Evolutionary conservation across 2,113 vertebrate species (phyloP), one percentile per base, ranked within the genome.

Genomic region (Neogale vison): DNA sequence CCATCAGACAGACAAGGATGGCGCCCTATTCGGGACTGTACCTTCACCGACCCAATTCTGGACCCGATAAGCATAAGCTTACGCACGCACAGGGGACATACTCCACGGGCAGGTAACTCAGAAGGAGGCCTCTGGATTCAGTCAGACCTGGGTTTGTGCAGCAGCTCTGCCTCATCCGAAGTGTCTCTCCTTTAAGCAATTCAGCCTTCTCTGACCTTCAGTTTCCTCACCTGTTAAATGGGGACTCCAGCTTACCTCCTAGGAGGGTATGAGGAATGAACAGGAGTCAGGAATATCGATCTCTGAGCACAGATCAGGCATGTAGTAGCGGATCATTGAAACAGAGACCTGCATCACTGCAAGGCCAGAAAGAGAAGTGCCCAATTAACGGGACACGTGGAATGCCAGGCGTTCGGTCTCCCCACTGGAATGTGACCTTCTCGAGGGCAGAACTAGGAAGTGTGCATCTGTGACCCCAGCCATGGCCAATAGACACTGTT

Each of bases 291-390:
- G 17, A 42, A 76, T 76, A n/a, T 39, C 36, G 14, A 0, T 55
- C 77, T 76, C 47, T 71, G 57, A 96, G 50, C 63, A 86, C 71
- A 79, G 83, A 57, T 7, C 87, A 91, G 90, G 87, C 47, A 76
- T 15, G 13, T 13, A 67, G 39, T 45, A 81, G 71, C 0, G 83
- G 79, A 24, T 92, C 80, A 57, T 57, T 76, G 93, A 95, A 88
- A 93, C 71, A 83, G 14, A 91, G 42, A 80, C 8, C 55, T 31
- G 20, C 74, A 21, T 42, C 4, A 57, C 52, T 24, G 3, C 24
- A 63, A 77, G 72, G 59, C 52, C 52, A 91, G 77, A 72, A 90
- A 87, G 45, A 92, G 13, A 94, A 59, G 76, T 15, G n/a, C 12
- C 82, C 82, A 72, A 50, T 36, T 45, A 67, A 61, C 18, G 26